Evolutionary conservation across 2,113 vertebrate species (phyloP).

Genomic region (Brachyhypopomus occidentalis): DNA sequence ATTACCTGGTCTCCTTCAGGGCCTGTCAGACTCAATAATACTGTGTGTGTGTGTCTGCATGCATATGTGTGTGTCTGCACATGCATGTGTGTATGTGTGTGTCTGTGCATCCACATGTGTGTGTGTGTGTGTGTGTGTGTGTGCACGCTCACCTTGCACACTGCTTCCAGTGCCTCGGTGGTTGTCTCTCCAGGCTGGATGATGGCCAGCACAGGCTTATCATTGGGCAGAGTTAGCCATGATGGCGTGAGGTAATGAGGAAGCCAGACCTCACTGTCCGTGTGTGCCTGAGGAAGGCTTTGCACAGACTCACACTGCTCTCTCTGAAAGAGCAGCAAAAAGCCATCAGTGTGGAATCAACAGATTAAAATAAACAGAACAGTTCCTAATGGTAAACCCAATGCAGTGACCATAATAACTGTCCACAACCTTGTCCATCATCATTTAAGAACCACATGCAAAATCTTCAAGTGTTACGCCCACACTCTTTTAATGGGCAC

Average conservation of each 20-base stretch:
- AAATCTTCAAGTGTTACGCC: background rate
- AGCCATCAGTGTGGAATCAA: background rate
- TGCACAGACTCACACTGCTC: constrained; percentile 81
- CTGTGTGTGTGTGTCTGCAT: constrained; percentile 8
- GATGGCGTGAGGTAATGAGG: constrained; percentile 89
- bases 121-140: constrained; percentile 5
- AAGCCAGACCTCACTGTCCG: constrained; percentile 91
- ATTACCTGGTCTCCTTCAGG: background rate
- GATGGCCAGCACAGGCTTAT: constrained; percentile 85
- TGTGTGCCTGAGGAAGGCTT: constrained; percentile 82
- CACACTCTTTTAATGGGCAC: constrained; percentile 9
- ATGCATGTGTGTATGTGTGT: constrained; percentile 64
- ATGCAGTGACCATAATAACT: no score
- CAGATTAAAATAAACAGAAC: background rate
- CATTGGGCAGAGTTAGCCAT: constrained; percentile 93
- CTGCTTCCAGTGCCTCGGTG: constrained; percentile 82
- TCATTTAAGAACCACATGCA: background rate
- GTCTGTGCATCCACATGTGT: constrained; percentile 1
- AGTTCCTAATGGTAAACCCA: background rate
- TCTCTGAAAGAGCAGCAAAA: constrained; percentile 70
- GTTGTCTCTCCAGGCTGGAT: constrained; percentile 86
- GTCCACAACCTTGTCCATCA: no score
- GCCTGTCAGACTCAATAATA: background rate
- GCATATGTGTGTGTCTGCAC: constrained; percentile 72
- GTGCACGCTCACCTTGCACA: constrained; percentile 86